These are phyloP conservation scores for Atethmia centrago DNA, from an alignment of 2,888 invertebrate genomes.

Conservation along the genomic window DNA sequence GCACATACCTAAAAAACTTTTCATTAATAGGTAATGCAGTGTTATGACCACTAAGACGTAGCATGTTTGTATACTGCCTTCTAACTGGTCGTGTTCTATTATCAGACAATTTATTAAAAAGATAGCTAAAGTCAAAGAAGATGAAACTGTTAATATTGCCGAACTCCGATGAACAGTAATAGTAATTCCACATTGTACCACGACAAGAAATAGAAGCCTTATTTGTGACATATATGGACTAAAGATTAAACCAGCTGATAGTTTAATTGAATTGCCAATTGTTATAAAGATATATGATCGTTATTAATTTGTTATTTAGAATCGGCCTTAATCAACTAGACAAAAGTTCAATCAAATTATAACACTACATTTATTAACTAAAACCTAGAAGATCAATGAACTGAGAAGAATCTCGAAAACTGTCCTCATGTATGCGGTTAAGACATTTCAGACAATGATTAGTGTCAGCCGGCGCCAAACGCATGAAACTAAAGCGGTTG, in stretches of 20 bases:
- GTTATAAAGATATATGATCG: conserved; percentile 10
- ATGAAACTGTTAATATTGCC: not conserved
- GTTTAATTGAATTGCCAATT: conserved; percentile 44
- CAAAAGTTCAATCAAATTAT: conserved; percentile 33
- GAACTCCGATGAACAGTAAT: not conserved
- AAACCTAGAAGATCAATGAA: conserved; percentile 17
- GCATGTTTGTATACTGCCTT: too few relatives aligned
- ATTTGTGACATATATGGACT: conserved; percentile 1
- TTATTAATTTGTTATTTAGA: conserved; percentile 41
- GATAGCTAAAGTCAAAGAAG: too few relatives aligned
- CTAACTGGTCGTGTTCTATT: too few relatives aligned
- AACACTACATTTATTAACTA: not conserved
- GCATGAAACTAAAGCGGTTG: conserved; percentile 72
- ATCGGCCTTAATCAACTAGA: conserved; percentile 16
- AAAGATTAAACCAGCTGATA: conserved; percentile 15
- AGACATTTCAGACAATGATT: conserved; percentile 65
- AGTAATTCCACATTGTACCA: not conserved
- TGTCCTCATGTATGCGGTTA: conserved; percentile 21
- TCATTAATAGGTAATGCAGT: too few relatives aligned
- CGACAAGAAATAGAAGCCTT: not conserved
- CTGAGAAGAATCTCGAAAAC: conserved; percentile 39
- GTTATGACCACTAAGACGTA: too few relatives aligned
- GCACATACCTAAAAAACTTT: too few relatives aligned
- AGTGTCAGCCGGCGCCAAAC: conserved; percentile 55
- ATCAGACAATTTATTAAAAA: too few relatives aligned